Base-by-base conservation (phyloP, 2,888 invertebrate genomes). In the Athalia rosae region DNA sequence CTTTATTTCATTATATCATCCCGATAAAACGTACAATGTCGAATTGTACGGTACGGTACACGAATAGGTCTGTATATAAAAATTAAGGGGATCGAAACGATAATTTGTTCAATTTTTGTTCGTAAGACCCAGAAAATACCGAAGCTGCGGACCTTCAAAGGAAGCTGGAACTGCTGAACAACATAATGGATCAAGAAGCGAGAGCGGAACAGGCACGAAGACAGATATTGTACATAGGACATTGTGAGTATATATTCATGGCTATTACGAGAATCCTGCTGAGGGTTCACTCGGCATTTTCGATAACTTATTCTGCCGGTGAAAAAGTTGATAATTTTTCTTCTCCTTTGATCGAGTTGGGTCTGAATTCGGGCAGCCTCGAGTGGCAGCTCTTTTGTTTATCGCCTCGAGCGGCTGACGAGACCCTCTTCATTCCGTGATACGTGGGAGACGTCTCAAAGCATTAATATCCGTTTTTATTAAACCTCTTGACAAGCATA, bases 101-200 rank as follows among this genome's bases (percentile, higher is more conserved):
- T 71, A 58, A 71, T 71, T 58, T 43, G 59, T 76, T 84, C 2
- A 28, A 28, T 28, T 82, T 87, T 81, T 89, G 90, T 82, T 82
- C 90, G 91, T 80, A 93, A 96, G 97, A 97, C 92, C 93, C 96
- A 82, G 96, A 97, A 90, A 96, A 96, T 89, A 95, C 95, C 84
- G 95, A 95, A 87, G 96, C 96, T 66, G 94, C 95, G 79, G 97
- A 97, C 90, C 92, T 98, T 86, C 97, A 97, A 91, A 93, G 96
- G 89, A 98, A 98, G 91, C 91, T 98, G 87, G 97, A 97, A 91
- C 93, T 96, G 90, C 93, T 98, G 88, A 98, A 98, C 92, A 95
- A 95, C 86, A 95, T 96, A 86, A 94, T 97, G 93, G 97, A 97
- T 91, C 96, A 97, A 87, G 97, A 97, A 90, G 92, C 92, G 69